These are phyloP conservation scores for Metopia argyrocephala DNA, from an alignment of 2,888 invertebrate species.

Conservation along the genomic window DNA sequence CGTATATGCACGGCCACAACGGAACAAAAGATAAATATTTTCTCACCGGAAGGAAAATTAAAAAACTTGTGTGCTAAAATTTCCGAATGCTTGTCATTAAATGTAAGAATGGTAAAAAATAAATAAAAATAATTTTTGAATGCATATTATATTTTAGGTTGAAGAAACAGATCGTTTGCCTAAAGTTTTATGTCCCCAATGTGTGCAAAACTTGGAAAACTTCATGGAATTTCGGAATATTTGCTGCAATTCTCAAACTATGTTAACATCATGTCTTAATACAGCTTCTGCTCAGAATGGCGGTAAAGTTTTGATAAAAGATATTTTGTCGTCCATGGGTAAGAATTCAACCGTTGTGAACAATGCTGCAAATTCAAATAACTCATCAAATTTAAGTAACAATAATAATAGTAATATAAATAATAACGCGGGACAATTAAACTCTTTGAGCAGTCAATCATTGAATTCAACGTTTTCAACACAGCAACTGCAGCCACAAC, in stretches of 20 bases:
- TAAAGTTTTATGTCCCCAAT: slow-evolving; percentile 84
- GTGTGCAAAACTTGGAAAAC: slow-evolving; percentile 82
- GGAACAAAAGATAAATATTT: slow-evolving; percentile 83
- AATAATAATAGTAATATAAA: not conserved
- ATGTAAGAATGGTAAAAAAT: slow-evolving; percentile 44
- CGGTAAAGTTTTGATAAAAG: slow-evolving; percentile 83
- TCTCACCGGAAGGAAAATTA: slow-evolving; percentile 83
- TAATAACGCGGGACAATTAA: slow-evolving; percentile 22
- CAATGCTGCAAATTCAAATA: slow-evolving; percentile 40
- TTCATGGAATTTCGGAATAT: slow-evolving; percentile 83
- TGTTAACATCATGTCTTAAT: slow-evolving; percentile 84
- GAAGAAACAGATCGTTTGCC: slow-evolving; percentile 85
- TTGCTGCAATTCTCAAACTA: slow-evolving; percentile 83
- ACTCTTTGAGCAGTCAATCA: not conserved
- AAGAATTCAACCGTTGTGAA: slow-evolving; percentile 71
- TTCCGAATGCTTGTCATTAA: slow-evolving; percentile 81
- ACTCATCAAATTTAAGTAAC: not conserved
- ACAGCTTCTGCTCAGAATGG: slow-evolving; percentile 82
- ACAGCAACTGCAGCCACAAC: slow-evolving; percentile 23
- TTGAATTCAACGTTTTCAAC: slow-evolving; percentile 16
- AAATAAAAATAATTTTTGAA: not conserved
- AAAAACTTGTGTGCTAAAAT: slow-evolving; percentile 84
- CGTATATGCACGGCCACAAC: slow-evolving; percentile 84
- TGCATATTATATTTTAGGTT: slow-evolving; percentile 77
- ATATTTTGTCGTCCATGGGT: slow-evolving; percentile 72